Conservation (phyloP, 2,888 invertebrate genomes). For the Lycophotia porphyrea region DNA sequence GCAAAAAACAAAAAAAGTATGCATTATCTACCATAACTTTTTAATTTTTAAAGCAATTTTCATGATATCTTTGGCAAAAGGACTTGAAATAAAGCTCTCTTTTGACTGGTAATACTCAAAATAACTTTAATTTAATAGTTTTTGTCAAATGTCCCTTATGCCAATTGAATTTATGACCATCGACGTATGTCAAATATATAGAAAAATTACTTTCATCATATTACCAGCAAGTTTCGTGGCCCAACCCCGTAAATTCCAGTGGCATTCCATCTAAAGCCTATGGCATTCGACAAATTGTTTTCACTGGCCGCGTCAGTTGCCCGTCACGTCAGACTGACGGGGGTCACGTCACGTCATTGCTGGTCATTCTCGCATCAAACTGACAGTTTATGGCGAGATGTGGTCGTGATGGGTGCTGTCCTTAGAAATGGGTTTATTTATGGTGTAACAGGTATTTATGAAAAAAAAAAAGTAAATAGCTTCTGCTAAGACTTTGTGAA, state of each 20-base stretch:
- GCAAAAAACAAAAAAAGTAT: too few species aligned
- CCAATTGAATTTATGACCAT: too few species aligned
- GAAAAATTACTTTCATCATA: neutral
- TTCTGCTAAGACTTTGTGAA: neutral
- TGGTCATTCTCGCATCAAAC: slow-evolving; percentile 34
- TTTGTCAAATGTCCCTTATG: too few species aligned
- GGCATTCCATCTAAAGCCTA: slow-evolving; percentile 40
- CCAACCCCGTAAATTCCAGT: slow-evolving; percentile 39
- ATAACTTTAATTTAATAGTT: too few species aligned
- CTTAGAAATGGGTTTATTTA: neutral
- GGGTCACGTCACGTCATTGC: slow-evolving; percentile 46
- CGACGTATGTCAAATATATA: too few species aligned
- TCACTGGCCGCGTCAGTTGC: slow-evolving; percentile 37
- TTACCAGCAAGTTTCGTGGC: slow-evolving; percentile 11
- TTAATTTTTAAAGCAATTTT: too few species aligned
- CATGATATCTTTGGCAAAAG: too few species aligned
- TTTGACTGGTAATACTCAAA: too few species aligned
- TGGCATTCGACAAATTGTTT: slow-evolving; percentile 63
- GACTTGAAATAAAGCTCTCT: too few species aligned
- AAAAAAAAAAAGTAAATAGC: neutral
- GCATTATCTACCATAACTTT: too few species aligned
- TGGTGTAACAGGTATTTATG: neutral
- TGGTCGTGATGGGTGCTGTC: slow-evolving; percentile 2
- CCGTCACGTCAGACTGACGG: slow-evolving; percentile 47
- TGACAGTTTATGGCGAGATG: slow-evolving; percentile 14